These are phyloP conservation scores for Crax fasciolata DNA, from an alignment of 2,797 vertebrate genomes.

Conservation along the genomic window DNA sequence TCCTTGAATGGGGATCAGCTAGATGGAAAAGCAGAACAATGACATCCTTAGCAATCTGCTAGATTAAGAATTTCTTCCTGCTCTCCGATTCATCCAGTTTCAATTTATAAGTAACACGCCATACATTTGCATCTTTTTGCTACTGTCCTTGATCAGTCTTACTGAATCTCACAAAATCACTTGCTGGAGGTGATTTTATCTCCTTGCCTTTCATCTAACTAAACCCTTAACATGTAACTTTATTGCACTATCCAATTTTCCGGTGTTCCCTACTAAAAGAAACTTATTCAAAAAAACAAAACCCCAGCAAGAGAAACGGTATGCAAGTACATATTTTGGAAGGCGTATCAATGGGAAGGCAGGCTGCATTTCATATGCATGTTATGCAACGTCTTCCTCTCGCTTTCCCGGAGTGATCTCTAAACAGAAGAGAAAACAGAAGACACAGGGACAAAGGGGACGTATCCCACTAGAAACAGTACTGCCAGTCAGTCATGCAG, in stretches of 20 bases:
- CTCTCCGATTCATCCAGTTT: background rate
- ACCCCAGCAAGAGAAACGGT: background rate
- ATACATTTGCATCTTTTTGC: background rate
- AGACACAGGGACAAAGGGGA: conserved; percentile 45
- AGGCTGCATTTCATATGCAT: conserved; percentile 40
- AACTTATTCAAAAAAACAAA: background rate
- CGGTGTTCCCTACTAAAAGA: background rate
- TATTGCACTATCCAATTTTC: background rate
- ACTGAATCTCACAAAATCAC: background rate
- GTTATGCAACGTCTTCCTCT: conserved; percentile 35
- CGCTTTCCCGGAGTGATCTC: background rate
- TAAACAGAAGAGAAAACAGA: conserved; percentile 33
- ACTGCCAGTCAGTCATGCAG: conserved; percentile 65
- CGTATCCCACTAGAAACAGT: conserved; percentile 23
- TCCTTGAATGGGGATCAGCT: conserved; percentile 44
- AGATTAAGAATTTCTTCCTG: conserved; percentile 7
- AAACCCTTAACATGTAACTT: background rate
- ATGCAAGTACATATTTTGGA: background rate
- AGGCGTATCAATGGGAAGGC: background rate
- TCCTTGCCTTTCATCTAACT: background rate
- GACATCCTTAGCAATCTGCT: background rate
- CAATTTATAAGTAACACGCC: background rate
- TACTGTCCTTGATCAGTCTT: background rate
- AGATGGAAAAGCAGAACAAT: conserved; percentile 10
- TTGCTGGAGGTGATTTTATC: background rate